These are phyloP conservation scores for Ascidia mentula DNA, from an alignment of 23 tunicate species.

Conservation along the genomic window DNA sequence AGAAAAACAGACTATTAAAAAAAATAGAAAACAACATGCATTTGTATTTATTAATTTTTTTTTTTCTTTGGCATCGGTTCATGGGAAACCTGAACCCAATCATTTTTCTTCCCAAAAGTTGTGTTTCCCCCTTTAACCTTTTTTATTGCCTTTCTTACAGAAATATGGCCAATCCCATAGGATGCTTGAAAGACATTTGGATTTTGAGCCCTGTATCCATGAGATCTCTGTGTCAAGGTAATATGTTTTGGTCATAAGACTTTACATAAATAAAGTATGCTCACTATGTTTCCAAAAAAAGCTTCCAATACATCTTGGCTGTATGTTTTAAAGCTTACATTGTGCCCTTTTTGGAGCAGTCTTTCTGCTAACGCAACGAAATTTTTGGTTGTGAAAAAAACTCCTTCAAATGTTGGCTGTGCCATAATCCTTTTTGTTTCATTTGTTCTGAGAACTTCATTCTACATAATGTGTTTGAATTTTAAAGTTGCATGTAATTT, in stretches of 20 bases:
- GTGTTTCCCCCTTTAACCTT: slow-evolving; percentile 42
- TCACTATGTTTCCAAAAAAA: slow-evolving; percentile 39
- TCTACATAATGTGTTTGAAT: too few relatives aligned
- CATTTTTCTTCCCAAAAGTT: slow-evolving; percentile 25
- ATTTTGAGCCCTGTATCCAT: background rate
- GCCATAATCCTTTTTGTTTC: slow-evolving; percentile 16
- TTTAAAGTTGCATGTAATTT: background rate
- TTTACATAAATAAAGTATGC: background rate
- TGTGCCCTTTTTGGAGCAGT: too few relatives aligned
- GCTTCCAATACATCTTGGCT: slow-evolving; percentile 48
- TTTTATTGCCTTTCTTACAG: slow-evolving; percentile 26
- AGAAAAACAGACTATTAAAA: too few relatives aligned
- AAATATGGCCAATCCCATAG: slow-evolving; percentile 8
- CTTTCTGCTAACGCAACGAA: slow-evolving; percentile 4
- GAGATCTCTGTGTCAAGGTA: background rate
- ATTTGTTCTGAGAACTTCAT: background rate
- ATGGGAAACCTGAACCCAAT: slow-evolving; percentile 1
- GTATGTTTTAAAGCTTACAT: slow-evolving; percentile 8
- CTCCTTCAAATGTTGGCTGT: slow-evolving; percentile 28
- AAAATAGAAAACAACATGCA: too few relatives aligned
- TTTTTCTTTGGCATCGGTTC: background rate
- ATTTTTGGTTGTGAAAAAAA: slow-evolving; percentile 22
- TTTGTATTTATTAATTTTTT: background rate
- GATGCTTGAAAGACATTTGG: slow-evolving; percentile 27
- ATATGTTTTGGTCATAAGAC: background rate